Base-by-base conservation (phyloP, 2,888 invertebrate species). In the Labia minor region DNA sequence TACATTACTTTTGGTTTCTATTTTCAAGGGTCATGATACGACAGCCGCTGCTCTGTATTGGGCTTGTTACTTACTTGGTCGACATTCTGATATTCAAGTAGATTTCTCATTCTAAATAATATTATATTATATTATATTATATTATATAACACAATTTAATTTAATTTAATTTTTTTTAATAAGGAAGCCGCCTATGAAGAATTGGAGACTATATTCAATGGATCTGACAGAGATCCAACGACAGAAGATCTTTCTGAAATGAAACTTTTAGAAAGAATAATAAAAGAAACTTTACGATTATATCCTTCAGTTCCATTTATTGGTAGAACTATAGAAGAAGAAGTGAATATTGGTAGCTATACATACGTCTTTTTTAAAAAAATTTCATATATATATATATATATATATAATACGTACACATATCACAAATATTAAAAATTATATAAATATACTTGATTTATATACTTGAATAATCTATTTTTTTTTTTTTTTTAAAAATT, bases 261-360 rank as follows among this genome's bases (percentile, higher is more conserved):
- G 66, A 66, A 66, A 62, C 49, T 49, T 16, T 3, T 49, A 49
- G 49, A 49, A 3, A 4, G 49, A 16, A 49, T 49, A 3, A 10
- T 66, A 10, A 66, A 66, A 62, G 66, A 66, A 62, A 66, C 66
- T 2, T 21, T 66, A 19, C 49, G 66, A 10, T 21, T 66, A 10
- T 66, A 66, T 19, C 66, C 66, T 8, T 61, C 61, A n/a, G 66
- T 61, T 14, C 66, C 66, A 26, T 8, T 26, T 26, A 26, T 26
- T 26, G 16, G 49, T 4, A 11, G 16, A 49, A 14, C 49, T 49
- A 16, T 3, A 4, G 49, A n/a, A 14, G 49, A 49, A 49, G 2
- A 11, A 49, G 16, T 16, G 8, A 26, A 26, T 26, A 49, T 49
- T 8, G 49, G 49, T 49, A 11, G 4, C 33, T 33, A 33, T 8